Evolutionary conservation across 2,113 vertebrate species (phyloP), one percentile per base, ranked within the genome.

Genomic region (Gymnarchus niloticus): DNA sequence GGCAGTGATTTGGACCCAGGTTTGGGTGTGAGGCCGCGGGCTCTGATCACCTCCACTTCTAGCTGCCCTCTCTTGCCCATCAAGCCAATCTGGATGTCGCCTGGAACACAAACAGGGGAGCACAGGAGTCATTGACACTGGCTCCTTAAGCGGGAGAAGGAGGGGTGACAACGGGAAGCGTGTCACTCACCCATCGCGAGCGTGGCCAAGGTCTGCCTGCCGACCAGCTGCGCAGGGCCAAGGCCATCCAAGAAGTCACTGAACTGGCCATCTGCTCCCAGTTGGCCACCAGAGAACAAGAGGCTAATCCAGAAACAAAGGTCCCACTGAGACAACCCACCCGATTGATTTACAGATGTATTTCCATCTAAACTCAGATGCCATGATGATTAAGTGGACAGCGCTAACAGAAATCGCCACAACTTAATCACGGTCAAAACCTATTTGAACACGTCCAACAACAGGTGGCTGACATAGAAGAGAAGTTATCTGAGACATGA

Each of bases 41-140:
- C 98, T 95, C 98, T 95, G 88, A 99, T 99, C 89, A 99, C 97
- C 94, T 99, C 98, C 85, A 99, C 98, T 92, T 99, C 98, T 90
- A 99, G 93, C 44, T 99, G 97, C 8, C 97, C 97, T 90, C 98
- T 99, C 92, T 99, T 99, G 89, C 99, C 97, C 89, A 98, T 96
- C 96, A 99, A 95, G 89, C 98, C 98, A 82, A 99, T 98, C 91
- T 99, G 98, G 90, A 99, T 97, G 88, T 99, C 98, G 91, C 98
- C 98, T 99, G 91, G 61, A 88, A 89, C 52, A 28, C 10, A 85
- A 21, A n/a, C 3, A 14, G 10, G 61, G 8, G 77, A 8, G 76
- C 37, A 1, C 3, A 52, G 6, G 12, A 52, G 28, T 19, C 25
- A 19, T 5, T 33, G 25, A 54, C 80, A 54, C 8, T 54, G 25